These are phyloP conservation scores for Bovichtus variegatus DNA, from an alignment of 2,797 vertebrate species.

Conservation along the genomic window DNA sequence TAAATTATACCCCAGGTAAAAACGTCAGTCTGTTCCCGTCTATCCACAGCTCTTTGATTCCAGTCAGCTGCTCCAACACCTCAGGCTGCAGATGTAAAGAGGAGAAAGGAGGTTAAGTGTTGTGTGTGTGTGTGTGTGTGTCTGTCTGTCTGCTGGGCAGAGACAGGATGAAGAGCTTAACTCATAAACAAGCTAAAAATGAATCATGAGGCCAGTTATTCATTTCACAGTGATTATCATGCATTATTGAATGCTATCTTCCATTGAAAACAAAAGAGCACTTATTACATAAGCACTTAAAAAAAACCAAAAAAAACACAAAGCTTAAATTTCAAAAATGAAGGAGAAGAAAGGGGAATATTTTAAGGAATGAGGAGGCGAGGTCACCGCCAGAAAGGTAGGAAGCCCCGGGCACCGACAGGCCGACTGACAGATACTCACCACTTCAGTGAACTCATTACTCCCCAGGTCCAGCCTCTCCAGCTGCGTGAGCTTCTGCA, in stretches of 20 bases:
- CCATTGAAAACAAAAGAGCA: neutral
- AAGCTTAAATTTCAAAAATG: neutral
- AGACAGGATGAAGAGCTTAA: neutral
- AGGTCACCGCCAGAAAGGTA: slow-evolving; percentile 38
- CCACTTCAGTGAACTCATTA: slow-evolving; percentile 99
- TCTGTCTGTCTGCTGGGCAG: neutral
- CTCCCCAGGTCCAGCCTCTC: slow-evolving; percentile 98
- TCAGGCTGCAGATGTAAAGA: slow-evolving; percentile 89
- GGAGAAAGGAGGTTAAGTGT: slow-evolving; percentile 29
- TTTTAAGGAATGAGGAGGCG: slow-evolving; percentile 16
- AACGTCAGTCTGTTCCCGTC: slow-evolving; percentile 96
- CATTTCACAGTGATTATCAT: neutral
- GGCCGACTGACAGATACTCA: slow-evolving; percentile 83
- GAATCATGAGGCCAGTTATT: neutral
- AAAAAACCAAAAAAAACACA: neutral
- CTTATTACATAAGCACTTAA: neutral
- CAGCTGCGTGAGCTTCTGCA: slow-evolving; percentile 97
- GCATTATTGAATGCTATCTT: neutral
- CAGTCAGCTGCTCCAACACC: slow-evolving; percentile 95
- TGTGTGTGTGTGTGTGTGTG: neutral
- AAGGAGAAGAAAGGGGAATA: neutral
- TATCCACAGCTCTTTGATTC: slow-evolving; percentile 98
- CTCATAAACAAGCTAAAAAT: slow-evolving; percentile 30
- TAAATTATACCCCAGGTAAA: slow-evolving; percentile 92
- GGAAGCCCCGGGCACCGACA: slow-evolving; percentile 38